A percentile compares a stretch with the other conserved stretches of the same genome.
phyloP scores from a whole-genome alignment of 92 coral and sea anemone species.

The Epizoanthus scotinus region DNA sequence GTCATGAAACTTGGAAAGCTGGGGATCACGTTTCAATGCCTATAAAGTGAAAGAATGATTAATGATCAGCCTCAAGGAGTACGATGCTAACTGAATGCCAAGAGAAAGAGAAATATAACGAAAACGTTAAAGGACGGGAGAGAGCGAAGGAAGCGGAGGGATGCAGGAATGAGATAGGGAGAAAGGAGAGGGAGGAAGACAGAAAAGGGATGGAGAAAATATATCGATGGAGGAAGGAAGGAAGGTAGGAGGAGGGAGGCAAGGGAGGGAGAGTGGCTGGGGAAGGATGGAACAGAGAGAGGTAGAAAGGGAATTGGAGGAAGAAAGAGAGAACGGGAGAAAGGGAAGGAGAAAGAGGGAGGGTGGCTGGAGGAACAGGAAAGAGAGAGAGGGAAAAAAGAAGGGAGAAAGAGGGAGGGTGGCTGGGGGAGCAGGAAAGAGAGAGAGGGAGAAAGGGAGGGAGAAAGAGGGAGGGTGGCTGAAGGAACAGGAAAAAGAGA shows the following conservation, averaged over 20 bases:
- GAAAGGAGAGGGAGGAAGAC: not conserved
- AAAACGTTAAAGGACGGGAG: not conserved
- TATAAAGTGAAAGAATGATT: not conserved
- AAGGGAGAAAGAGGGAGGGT: not conserved
- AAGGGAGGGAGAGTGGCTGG: not conserved
- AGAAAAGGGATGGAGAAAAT: not conserved
- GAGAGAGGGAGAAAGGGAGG: not conserved
- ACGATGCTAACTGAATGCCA: no score
- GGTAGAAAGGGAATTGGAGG: not conserved
- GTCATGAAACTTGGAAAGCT: constrained; percentile 48
- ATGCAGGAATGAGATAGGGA: not conserved
- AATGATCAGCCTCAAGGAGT: no score
- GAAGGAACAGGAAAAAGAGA: no score
- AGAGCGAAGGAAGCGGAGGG: not conserved
- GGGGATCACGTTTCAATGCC: constrained; percentile 65
- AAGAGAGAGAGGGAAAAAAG: not conserved
- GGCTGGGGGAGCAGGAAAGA: not conserved
- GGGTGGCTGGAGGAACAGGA: no score
- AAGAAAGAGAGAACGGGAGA: no score
- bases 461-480: no score
- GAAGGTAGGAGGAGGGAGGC: not conserved
- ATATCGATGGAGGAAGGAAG: not conserved
- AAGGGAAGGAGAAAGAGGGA: not conserved
- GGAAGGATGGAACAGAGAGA: not conserved
- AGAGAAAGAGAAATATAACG: not conserved